Conservation (phyloP, 1,140 invertebrate species). For the Hylaeus anthracinus region DNA sequence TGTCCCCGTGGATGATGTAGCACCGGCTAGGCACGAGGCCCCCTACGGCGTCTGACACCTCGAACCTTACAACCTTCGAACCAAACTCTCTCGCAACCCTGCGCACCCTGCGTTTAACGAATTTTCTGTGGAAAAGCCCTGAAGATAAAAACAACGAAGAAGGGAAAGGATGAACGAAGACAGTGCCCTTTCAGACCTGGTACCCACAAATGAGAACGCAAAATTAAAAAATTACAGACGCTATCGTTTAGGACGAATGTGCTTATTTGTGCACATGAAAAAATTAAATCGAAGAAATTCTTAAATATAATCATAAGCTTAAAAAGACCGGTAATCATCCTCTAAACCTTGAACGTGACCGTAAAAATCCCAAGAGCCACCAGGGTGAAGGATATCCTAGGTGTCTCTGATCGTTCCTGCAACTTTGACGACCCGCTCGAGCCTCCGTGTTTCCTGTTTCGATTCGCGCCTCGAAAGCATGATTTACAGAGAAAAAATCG, state of each 20-base stretch:
- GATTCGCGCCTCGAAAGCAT: not conserved
- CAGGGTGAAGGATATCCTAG: too few relatives aligned
- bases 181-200: too few relatives aligned
- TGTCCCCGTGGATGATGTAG: constrained; percentile 80
- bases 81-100: constrained; percentile 60
- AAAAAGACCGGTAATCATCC: too few relatives aligned
- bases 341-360: too few relatives aligned
- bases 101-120: constrained; percentile 51
- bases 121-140: constrained; percentile 45
- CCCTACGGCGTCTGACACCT: constrained; percentile 79
- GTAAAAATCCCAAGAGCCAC: too few relatives aligned
- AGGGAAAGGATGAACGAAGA: not conserved
- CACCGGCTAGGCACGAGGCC: constrained; percentile 74
- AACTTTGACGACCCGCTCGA: not conserved
- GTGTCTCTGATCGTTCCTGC: not conserved
- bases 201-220: too few relatives aligned
- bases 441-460: constrained; percentile 20
- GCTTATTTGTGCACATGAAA: too few relatives aligned
- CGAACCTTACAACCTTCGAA: constrained; percentile 75
- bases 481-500: constrained; percentile 35
- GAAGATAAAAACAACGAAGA: not conserved
- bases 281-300: too few relatives aligned
- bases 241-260: too few relatives aligned
- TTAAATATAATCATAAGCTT: too few relatives aligned
- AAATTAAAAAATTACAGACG: too few relatives aligned